These are phyloP conservation scores for Okamejei kenojei DNA, from an alignment of 2,797 vertebrate species.

Conservation along the genomic window DNA sequence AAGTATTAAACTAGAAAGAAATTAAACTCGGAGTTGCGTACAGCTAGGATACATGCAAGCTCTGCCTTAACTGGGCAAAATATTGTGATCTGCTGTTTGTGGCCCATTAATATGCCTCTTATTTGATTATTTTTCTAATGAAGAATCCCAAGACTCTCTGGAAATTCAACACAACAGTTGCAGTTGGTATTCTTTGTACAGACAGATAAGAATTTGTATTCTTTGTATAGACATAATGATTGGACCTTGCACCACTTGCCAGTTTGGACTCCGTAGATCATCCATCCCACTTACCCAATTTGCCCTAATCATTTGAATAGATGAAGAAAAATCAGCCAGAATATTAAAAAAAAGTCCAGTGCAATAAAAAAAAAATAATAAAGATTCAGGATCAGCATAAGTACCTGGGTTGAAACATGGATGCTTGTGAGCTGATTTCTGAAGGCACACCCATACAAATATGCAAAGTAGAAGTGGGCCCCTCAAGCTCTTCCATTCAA, in stretches of 20 bases:
- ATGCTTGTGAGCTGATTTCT: background rate
- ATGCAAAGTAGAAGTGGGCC: too few species aligned
- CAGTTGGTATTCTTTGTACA: background rate
- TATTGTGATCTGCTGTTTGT: background rate
- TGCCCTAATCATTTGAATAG: background rate
- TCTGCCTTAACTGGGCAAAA: background rate
- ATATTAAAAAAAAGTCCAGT: background rate
- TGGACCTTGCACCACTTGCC: background rate
- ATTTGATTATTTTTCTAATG: background rate
- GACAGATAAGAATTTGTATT: background rate
- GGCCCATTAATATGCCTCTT: background rate
- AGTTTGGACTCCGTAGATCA: background rate
- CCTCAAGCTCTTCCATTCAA: too few species aligned
- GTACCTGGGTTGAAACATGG: background rate
- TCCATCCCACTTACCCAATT: too few species aligned
- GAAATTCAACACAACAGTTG: background rate
- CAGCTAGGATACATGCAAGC: background rate
- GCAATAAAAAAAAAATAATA: background rate
- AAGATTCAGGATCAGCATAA: background rate
- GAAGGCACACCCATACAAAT: background rate
- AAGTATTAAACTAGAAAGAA: background rate
- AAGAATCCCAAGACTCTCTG: background rate
- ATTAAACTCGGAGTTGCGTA: background rate
- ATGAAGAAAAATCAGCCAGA: background rate
- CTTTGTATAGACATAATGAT: background rate